These are phyloP conservation scores for Aphodius granarius DNA, from an alignment of 2,888 invertebrate genomes.

Conservation along the genomic window DNA sequence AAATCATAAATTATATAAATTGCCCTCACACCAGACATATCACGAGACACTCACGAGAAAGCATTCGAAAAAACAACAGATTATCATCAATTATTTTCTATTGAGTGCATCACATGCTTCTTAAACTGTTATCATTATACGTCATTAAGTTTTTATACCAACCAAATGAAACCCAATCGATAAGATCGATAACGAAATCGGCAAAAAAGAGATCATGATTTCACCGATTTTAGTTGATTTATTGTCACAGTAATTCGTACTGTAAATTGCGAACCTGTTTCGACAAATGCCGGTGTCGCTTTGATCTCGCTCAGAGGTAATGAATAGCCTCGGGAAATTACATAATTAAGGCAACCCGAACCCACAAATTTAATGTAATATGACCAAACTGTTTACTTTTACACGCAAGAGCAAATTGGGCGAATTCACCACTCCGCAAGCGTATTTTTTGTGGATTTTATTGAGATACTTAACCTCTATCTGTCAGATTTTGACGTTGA, in stretches of 20 bases:
- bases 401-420: background rate
- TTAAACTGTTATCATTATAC: too few species aligned
- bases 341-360: background rate
- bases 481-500: background rate
- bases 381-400: background rate
- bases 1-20: background rate
- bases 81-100: background rate
- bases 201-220: constrained; percentile 20
- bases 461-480: background rate
- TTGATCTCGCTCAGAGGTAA: constrained; percentile 6
- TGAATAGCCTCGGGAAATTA: background rate
- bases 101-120: background rate
- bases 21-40: background rate
- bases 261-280: background rate
- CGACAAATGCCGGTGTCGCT: background rate
- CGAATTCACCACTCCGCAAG: background rate
- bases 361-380: background rate
- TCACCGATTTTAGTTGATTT: constrained; percentile 18
- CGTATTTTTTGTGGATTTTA: too few species aligned
- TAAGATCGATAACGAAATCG: background rate
- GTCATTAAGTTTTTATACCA: too few species aligned
- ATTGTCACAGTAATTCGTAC: background rate
- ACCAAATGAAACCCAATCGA: background rate
- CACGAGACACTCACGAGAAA: background rate
- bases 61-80: background rate